Percentiles rank a stretch among this genome's conserved stretches.
These are phyloP conservation scores for Edolisoma coerulescens DNA, from an alignment of 2,113 vertebrate genomes.

Conservation along the genomic window DNA sequence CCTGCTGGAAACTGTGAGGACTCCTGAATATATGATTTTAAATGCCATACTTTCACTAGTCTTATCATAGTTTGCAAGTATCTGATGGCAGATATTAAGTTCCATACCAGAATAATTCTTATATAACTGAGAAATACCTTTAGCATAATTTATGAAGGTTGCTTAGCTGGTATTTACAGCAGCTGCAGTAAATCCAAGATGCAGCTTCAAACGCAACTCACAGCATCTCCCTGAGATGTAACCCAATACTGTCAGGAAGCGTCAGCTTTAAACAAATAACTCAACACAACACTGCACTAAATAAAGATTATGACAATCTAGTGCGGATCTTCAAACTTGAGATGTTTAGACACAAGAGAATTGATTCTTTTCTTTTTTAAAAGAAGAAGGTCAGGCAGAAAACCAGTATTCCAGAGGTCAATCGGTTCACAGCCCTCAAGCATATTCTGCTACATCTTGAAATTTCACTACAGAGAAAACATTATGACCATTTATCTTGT, in stretches of 20 bases:
- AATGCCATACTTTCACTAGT: neutral
- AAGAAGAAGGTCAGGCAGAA: neutral
- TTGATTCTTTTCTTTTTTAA: neutral
- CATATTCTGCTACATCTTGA: neutral
- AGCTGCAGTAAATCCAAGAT: slow-evolving; percentile 29
- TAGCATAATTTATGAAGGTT: slow-evolving; percentile 45
- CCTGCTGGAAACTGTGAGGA: neutral
- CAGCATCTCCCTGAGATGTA: slow-evolving; percentile 23
- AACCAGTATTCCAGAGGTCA: neutral
- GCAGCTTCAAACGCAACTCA: slow-evolving; percentile 34
- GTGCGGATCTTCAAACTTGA: neutral
- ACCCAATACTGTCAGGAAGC: slow-evolving; percentile 56
- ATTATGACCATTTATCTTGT: neutral
- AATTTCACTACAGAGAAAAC: neutral
- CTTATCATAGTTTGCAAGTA: neutral
- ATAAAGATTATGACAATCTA: slow-evolving; percentile 43
- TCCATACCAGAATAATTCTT: neutral
- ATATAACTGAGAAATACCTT: neutral
- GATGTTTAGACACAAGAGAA: neutral
- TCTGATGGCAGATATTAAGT: neutral
- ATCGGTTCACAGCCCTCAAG: neutral
- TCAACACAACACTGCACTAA: neutral
- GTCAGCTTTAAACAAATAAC: slow-evolving; percentile 50
- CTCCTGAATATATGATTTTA: neutral
- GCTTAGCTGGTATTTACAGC: slow-evolving; percentile 40